Base-by-base conservation (phyloP, 2,113 vertebrate genomes). In the Eulacestoma nigropectus region DNA sequence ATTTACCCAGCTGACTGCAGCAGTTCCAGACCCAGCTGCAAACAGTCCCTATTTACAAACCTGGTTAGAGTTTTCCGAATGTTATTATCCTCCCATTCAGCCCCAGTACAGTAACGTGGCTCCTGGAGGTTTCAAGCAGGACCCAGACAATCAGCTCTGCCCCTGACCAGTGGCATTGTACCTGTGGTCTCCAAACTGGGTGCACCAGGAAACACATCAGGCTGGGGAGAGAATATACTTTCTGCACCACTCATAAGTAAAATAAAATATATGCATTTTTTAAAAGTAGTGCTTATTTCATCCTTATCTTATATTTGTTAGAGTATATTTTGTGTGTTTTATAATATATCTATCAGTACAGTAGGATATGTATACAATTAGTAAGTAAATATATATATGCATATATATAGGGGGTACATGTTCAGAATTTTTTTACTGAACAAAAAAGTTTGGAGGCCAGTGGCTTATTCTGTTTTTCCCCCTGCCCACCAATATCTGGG, bases 21-120 rank as follows among this genome's bases (percentile, higher is more conserved):
- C 46, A 18, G 41, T 11, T 78, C 29, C 55, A 0, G 0, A 46
- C 4, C 2, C 0, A 23, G 55, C 6, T 3, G 2, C 30, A 41
- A 35, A 55, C 41, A 57, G 37, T 11, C 17, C n/a, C 52, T 41
- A 14, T 59, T 60, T 84, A 74, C 3, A 12, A 50, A 69, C 19
- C 21, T 16, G 4, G 60, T 33, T 9, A 22, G 80, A 47, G 9
- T 18, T 69, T 75, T 47, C 20, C 47, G 21, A 23, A 35, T 55
- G 18, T 37, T n/a, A 13, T 62, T 29, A 49, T 19, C 56, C 15
- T 65, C 12, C 60, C 3, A 0, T 55, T 73, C 57, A 74, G 27
- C 10, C 56, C 33, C 60, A 41, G 9, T 4, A 7, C 6, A 20
- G 37, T 39, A 42, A 44, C 2, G 3, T 1, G 1, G 56, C 42